Conservation (phyloP, 1,140 invertebrate species). For the Myzus persicae region DNA sequence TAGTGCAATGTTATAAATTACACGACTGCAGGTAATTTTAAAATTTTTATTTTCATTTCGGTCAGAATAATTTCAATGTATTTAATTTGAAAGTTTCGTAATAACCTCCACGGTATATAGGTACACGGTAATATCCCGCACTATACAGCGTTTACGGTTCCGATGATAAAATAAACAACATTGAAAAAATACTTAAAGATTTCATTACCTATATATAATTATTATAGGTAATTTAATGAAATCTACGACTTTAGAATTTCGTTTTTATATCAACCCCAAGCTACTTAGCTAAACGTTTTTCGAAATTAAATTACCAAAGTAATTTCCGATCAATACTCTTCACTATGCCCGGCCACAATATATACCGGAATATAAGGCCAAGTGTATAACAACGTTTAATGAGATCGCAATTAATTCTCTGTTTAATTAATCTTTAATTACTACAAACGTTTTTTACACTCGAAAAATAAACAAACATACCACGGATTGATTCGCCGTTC, state of each 20-base stretch:
- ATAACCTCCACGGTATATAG: neutral
- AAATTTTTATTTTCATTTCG: neutral
- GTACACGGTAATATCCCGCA: too few species aligned
- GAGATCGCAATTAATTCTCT: neutral
- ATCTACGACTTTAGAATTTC: neutral
- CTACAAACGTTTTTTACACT: neutral
- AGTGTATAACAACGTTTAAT: neutral
- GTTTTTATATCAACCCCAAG: neutral
- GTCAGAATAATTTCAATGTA: neutral
- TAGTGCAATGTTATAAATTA: neutral
- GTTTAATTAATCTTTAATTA: neutral
- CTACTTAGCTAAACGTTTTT: slow-evolving; percentile 17
- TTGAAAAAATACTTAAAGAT: neutral
- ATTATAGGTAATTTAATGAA: slow-evolving; percentile 6
- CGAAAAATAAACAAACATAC: neutral
- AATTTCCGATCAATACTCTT: slow-evolving; percentile 31
- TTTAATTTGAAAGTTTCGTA: neutral
- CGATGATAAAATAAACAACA: neutral
- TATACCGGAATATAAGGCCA: neutral
- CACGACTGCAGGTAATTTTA: neutral
- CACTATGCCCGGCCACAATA: neutral
- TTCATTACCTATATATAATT: neutral
- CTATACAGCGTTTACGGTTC: neutral
- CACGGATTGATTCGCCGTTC: neutral
- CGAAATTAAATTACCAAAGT: slow-evolving; percentile 14